These are phyloP conservation scores for Euura lappo DNA, from an alignment of 1,140 invertebrate genomes.

Conservation along the genomic window DNA sequence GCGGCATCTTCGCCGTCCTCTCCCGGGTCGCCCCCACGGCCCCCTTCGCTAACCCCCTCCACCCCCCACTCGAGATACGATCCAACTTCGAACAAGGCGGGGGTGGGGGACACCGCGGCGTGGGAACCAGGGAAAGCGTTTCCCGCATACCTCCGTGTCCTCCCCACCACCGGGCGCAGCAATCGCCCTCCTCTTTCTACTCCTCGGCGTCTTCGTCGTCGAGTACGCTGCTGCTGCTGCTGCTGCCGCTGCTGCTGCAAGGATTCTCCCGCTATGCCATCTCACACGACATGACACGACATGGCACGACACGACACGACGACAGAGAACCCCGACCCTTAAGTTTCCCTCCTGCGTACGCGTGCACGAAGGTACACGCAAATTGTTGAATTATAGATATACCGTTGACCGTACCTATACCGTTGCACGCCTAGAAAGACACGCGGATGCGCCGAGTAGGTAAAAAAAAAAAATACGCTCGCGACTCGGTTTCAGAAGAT, in stretches of 20 bases:
- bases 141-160: constrained; percentile 50
- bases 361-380: no score
- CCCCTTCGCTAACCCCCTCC: neutral
- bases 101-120: constrained; percentile 43
- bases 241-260: neutral
- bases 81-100: neutral
- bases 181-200: constrained; percentile 6
- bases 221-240: neutral
- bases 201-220: neutral
- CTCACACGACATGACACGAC: no score
- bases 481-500: no score
- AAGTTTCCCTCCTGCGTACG: no score
- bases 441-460: no score
- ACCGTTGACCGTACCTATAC: no score
- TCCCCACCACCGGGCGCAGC: constrained; percentile 4
- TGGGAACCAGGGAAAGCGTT: constrained; percentile 60
- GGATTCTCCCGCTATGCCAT: neutral
- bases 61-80: neutral
- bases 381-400: no score
- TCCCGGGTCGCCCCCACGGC: neutral
- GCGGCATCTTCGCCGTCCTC: neutral
- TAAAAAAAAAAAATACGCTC: no score
- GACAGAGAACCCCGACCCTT: no score
- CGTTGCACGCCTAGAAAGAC: no score
- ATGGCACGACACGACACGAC: no score